Evolutionary conservation across 2,888 invertebrate genomes (phyloP).

Genomic region (Fragum fragum): DNA sequence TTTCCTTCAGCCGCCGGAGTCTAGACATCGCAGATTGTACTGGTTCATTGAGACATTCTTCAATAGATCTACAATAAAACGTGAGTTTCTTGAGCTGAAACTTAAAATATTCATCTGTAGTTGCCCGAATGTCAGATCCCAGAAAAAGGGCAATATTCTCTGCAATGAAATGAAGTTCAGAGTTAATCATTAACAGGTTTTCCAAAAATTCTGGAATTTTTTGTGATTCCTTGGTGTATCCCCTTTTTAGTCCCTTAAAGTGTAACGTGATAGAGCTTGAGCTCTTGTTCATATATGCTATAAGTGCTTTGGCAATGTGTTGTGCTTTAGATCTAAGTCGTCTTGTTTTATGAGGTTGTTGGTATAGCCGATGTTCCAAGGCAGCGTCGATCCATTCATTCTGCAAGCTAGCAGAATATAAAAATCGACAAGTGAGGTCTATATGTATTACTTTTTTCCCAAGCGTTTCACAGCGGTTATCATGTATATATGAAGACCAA

Average conservation of each 20-base stretch:
- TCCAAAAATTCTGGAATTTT: constrained; percentile 54
- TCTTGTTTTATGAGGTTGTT: constrained; percentile 36
- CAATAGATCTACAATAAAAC: neutral
- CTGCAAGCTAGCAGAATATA: neutral
- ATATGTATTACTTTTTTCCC: neutral
- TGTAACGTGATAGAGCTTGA: constrained; percentile 29
- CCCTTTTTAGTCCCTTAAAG: constrained; percentile 25
- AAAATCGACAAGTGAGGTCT: neutral
- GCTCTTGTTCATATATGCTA: constrained; percentile 29
- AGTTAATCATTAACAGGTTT: constrained; percentile 57
- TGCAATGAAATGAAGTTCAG: constrained; percentile 64
- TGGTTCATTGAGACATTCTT: neutral
- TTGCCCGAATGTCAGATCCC: constrained; percentile 2
- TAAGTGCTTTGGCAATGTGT: constrained; percentile 39
- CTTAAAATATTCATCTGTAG: neutral
- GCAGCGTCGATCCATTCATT: constrained; percentile 58
- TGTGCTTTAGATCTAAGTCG: constrained; percentile 25
- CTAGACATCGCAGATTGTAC: neutral
- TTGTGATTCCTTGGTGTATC: constrained; percentile 37
- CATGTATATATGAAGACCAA: constrained; percentile 23
- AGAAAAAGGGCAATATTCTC: constrained; percentile 66
- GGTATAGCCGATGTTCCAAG: constrained; percentile 47
- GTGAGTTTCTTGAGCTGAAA: neutral
- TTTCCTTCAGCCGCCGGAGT: neutral
- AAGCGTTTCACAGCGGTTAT: neutral